Base-by-base conservation (phyloP, 1,140 invertebrate genomes). In the Solenopsis fugax region DNA sequence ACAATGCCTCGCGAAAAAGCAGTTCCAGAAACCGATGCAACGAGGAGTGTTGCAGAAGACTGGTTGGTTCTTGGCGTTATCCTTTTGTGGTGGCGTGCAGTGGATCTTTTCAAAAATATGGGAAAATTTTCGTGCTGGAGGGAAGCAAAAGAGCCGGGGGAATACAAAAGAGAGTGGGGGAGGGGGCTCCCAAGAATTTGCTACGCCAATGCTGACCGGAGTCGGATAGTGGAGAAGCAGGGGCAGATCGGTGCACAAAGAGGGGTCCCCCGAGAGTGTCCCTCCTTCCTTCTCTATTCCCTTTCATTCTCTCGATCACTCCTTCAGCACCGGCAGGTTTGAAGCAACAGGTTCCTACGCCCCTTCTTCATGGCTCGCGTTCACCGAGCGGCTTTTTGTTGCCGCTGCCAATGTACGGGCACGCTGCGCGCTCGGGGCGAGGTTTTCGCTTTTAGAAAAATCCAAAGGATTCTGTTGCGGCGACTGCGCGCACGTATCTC, bases 281-380 rank as follows among this genome's bases (percentile, higher is more conserved):
- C 64, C 60, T 41, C 48, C 69, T 60, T 48, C 77, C 45, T 41
- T 13, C 60, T 37, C 6, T n/a, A 4, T 4, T 24, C 29, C 64
- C 12, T 75, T 75, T 87, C 87, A 81, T 50, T 62, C 76, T 65
- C 87, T 65, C 85, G 13, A 48, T 82, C 73, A 29, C 54, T 71
- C 75, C 56, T 71, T 62, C 54, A 6, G 58, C 54, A 78, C 50
- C 73, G 85, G 80, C 87, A 91, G 88, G 86, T 82, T 84, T 65
- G 77, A 87, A 88, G 92, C 90, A 92, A 92, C 92, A 92, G 92
- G 92, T 92, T 92, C 91, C 86, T 87, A 64, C 88, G 73, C 78
- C 72, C 41, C 80, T 84, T 67, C 73, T 76, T 81, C 85, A 64
- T 75, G 69, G 90, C 67, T 81, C 60, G 69, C 89, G 60, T 90